Percentiles rank a stretch among this genome's conserved stretches.
phyloP scores from a whole-genome alignment of 2,888 invertebrate species.

The Drosophila pseudotalamancana region DNA sequence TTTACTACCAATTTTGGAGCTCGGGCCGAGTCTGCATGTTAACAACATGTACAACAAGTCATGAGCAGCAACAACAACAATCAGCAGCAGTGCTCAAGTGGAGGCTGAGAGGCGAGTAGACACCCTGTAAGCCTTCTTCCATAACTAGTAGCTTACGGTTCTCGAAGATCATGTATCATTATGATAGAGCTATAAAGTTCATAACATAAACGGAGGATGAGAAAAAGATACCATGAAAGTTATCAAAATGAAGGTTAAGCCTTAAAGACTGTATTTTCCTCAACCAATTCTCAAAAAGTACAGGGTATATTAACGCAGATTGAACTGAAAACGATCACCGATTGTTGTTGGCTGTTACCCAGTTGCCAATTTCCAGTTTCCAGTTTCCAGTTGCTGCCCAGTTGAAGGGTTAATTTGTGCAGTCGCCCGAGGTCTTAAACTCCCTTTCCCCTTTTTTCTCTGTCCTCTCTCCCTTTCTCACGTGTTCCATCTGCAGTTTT shows the following conservation, averaged over 20 bases:
- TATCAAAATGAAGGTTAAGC: no score
- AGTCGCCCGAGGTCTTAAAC: constrained; percentile 36
- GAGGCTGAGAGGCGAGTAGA: neutral
- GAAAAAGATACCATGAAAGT: no score
- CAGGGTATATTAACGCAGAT: constrained; percentile 19
- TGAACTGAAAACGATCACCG: constrained; percentile 41
- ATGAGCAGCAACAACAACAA: constrained; percentile 46
- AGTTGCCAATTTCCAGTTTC: neutral
- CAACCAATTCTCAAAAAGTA: neutral
- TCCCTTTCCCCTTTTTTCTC: neutral
- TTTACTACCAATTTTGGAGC: constrained; percentile 80
- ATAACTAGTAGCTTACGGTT: no score
- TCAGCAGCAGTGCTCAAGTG: neutral
- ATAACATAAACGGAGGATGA: no score
- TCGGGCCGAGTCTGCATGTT: constrained; percentile 55
- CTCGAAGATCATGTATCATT: no score
- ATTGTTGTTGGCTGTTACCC: constrained; percentile 8
- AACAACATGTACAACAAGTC: constrained; percentile 74
- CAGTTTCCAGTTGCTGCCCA: constrained; percentile 8
- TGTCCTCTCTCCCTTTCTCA: neutral
- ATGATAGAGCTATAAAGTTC: no score
- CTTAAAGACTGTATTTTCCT: no score
- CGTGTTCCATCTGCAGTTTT: constrained; percentile 26
- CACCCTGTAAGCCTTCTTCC: no score
- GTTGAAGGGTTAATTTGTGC: constrained; percentile 63